Evolutionary conservation across 2,113 vertebrate species (phyloP).

Genomic region (Vulpes vulpes): DNA sequence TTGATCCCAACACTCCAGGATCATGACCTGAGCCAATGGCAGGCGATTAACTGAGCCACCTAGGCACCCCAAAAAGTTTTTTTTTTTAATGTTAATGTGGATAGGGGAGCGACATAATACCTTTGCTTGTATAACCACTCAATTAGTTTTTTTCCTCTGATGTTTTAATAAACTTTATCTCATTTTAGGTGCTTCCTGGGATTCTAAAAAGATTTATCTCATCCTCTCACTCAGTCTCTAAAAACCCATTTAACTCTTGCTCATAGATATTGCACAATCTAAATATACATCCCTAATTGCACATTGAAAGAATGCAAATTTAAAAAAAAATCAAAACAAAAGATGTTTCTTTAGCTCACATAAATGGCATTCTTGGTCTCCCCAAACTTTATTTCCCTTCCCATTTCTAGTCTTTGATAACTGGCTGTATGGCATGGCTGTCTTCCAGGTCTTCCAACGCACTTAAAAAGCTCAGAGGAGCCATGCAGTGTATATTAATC

Average conservation of each 20-base stretch:
- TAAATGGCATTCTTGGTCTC: slow-evolving; percentile 50
- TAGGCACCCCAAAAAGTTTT: neutral
- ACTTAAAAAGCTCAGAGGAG: slow-evolving; percentile 78
- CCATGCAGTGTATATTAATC: slow-evolving; percentile 85
- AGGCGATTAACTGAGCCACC: neutral
- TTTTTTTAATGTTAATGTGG: neutral
- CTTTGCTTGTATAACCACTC: neutral
- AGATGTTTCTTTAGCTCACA: slow-evolving; percentile 52
- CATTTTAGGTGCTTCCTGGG: neutral
- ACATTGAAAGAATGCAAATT: slow-evolving; percentile 47
- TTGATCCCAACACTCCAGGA: neutral
- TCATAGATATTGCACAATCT: slow-evolving; percentile 20
- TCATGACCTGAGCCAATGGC: neutral
- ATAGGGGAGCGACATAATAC: neutral
- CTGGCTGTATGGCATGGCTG: slow-evolving; percentile 58
- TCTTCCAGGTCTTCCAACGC: slow-evolving; percentile 79
- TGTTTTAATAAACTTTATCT: neutral
- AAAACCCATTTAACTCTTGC: slow-evolving; percentile 60
- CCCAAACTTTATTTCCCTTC: slow-evolving; percentile 49
- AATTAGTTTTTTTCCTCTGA: neutral
- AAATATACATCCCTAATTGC: slow-evolving; percentile 61
- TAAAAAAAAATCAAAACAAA: slow-evolving; percentile 22
- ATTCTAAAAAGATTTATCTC: slow-evolving; percentile 18
- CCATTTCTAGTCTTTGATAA: slow-evolving; percentile 78
- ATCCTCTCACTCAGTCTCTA: neutral